Conservation (phyloP, 2,888 invertebrate species). For the Eristalinus aeneus region DNA sequence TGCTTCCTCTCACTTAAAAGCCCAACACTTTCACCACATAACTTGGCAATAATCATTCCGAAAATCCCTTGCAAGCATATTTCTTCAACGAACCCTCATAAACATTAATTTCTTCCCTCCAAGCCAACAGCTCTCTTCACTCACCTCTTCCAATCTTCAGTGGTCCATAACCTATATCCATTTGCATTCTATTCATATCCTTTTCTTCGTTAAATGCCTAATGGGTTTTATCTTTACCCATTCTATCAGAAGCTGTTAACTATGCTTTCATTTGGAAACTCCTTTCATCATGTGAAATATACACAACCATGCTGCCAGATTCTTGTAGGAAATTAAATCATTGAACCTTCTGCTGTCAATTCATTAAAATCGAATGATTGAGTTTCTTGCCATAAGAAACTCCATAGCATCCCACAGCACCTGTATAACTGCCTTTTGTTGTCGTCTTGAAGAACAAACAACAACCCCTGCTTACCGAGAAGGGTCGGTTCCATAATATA, state of each 20-base stretch:
- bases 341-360: constrained; percentile 42
- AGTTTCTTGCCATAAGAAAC: constrained; percentile 1
- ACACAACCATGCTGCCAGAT: not conserved
- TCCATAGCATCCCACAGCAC: not conserved
- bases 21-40: not conserved
- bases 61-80: constrained; percentile 28
- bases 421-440: not conserved
- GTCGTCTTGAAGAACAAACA: constrained; percentile 23
- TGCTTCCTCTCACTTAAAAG: not conserved
- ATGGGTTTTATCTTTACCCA: not conserved
- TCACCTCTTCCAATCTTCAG: not conserved
- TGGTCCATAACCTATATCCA: constrained; percentile 20
- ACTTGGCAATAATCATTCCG: constrained; percentile 17
- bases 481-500: not conserved
- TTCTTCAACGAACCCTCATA: constrained; percentile 7
- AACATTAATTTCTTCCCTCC: not conserved
- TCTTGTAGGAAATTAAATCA: constrained; percentile 36
- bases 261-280: constrained; percentile 25
- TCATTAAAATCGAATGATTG: constrained; percentile 58
- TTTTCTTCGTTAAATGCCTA: not conserved
- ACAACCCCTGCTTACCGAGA: constrained; percentile 5
- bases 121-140: not conserved
- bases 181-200: constrained; percentile 38
- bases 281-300: constrained; percentile 15
- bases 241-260: constrained; percentile 30